phyloP scores from a whole-genome alignment of 2,888 invertebrate species.

The Xylophagus ater region DNA sequence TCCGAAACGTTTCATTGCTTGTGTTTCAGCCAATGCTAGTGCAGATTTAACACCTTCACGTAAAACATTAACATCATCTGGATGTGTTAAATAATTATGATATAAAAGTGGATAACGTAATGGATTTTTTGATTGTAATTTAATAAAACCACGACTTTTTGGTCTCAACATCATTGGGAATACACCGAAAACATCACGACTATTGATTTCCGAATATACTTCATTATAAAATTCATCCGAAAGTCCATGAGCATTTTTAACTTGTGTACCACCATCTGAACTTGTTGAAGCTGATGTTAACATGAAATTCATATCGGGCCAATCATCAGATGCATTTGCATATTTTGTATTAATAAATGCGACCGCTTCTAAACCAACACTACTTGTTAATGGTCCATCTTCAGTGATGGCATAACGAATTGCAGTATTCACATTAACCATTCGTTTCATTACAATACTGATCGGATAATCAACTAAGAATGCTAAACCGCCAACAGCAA shows the following conservation, averaged over 20 bases:
- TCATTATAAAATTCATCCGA: constrained; percentile 71
- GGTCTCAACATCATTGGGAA: constrained; percentile 86
- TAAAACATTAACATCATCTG: constrained; percentile 69
- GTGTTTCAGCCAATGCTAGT: constrained; percentile 66
- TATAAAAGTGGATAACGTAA: constrained; percentile 75
- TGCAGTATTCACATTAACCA: constrained; percentile 75
- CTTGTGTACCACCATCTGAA: constrained; percentile 74
- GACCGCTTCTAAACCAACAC: constrained; percentile 76
- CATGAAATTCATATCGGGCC: constrained; percentile 90
- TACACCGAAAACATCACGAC: constrained; percentile 66
- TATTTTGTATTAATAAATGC: constrained; percentile 84
- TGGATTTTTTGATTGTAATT: constrained; percentile 57
- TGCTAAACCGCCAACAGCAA: constrained; percentile 72
- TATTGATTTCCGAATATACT: constrained; percentile 59
- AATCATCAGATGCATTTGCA: constrained; percentile 74
- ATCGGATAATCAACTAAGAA: constrained; percentile 72
- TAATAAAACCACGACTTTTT: constrained; percentile 71
- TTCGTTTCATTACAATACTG: constrained; percentile 65
- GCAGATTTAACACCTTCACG: constrained; percentile 81
- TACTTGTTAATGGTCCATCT: constrained; percentile 76
- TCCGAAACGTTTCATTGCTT: constrained; percentile 67
- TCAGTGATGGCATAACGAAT: constrained; percentile 75
- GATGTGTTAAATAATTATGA: constrained; percentile 84
- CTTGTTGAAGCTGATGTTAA: constrained; percentile 70
- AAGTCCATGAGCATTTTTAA: constrained; percentile 69